Conservation (phyloP, 2,113 vertebrate genomes). For the Corvus hawaiiensis region DNA sequence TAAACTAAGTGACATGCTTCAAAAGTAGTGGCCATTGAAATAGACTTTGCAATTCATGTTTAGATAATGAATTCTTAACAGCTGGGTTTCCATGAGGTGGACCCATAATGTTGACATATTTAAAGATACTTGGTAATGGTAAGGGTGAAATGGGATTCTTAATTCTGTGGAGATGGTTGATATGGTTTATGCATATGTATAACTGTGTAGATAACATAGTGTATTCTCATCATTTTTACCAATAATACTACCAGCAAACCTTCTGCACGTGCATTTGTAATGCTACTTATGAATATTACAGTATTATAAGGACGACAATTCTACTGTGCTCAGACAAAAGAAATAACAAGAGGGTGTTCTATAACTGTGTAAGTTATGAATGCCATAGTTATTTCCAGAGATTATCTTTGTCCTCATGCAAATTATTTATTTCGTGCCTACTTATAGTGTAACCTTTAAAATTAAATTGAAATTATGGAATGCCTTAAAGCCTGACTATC, state of each 20-base stretch:
- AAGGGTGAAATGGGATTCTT: neutral
- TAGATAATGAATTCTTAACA: neutral
- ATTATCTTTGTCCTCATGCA: conserved; percentile 38
- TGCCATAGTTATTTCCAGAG: neutral
- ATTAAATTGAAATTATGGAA: conserved; percentile 50
- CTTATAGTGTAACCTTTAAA: conserved; percentile 26
- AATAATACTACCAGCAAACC: neutral
- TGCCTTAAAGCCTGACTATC: conserved; percentile 25
- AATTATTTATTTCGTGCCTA: conserved; percentile 46
- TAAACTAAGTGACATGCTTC: neutral
- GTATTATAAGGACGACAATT: neutral
- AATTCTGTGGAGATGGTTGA: neutral
- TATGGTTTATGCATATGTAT: neutral
- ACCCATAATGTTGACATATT: neutral
- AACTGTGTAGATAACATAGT: neutral
- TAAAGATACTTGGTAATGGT: neutral
- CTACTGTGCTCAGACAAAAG: neutral
- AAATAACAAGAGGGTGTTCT: neutral
- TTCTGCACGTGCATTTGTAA: neutral
- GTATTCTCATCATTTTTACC: neutral
- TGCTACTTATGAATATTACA: neutral
- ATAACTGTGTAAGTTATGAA: conserved; percentile 15
- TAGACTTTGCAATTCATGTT: neutral
- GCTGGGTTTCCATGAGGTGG: neutral
- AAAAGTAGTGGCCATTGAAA: neutral